Percentiles rank a stretch among this genome's conserved stretches.
These are phyloP conservation scores for Neuroscelio doddi DNA, from an alignment of 2,888 invertebrate species.

Conservation along the genomic window DNA sequence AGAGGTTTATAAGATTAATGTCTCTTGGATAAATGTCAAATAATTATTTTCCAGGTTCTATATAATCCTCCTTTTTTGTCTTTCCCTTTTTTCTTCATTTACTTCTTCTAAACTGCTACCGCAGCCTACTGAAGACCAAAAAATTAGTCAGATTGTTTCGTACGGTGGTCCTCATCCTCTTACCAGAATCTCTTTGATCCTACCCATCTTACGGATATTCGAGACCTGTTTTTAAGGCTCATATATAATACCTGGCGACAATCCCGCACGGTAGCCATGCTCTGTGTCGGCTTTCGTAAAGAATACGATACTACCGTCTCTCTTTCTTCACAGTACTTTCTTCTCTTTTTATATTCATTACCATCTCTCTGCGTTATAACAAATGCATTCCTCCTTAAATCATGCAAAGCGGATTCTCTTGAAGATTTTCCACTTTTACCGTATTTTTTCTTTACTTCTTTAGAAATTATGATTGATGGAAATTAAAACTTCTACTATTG, in stretches of 20 bases:
- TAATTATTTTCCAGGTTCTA: not conserved
- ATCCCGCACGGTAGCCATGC: conserved; percentile 40
- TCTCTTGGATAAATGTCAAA: not conserved
- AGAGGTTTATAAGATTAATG: too few species aligned
- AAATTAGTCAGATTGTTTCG: conserved; percentile 64
- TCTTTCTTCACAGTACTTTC: conserved; percentile 18
- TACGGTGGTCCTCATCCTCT: conserved; percentile 59
- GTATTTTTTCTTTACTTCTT: not conserved
- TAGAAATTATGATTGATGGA: conserved; percentile 13
- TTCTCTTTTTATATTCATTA: conserved; percentile 41
- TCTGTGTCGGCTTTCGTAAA: conserved; percentile 46
- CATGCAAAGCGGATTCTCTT: conserved; percentile 34
- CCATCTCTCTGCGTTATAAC: conserved; percentile 30
- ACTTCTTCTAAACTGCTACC: conserved; percentile 6
- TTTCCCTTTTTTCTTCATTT: conserved; percentile 9
- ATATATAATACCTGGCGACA: conserved; percentile 39
- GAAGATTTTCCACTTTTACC: conserved; percentile 9
- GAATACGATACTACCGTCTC: conserved; percentile 40
- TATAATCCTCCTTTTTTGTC: not conserved
- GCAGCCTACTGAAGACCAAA: conserved; percentile 34
- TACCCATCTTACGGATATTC: conserved; percentile 40
- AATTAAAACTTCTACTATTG: conserved; percentile 15
- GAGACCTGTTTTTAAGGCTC: conserved; percentile 46
- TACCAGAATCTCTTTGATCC: conserved; percentile 47
- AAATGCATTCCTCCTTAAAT: conserved; percentile 27